Evolutionary conservation across 2,113 vertebrate genomes (phyloP).

Genomic region (Ramphastos sulfuratus): DNA sequence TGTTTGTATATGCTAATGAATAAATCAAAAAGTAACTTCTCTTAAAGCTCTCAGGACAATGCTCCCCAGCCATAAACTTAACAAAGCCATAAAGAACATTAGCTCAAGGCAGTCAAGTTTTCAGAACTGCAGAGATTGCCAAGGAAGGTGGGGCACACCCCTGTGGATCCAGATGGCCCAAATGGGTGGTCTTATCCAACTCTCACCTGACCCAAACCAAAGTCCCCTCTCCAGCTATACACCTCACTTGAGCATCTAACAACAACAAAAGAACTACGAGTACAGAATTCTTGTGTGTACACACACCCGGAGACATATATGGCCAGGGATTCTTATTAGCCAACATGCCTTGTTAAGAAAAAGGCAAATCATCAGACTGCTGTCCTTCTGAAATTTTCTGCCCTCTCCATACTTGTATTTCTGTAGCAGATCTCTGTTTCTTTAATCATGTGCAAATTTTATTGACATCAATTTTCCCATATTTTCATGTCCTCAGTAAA

Average conservation of each 20-base stretch:
- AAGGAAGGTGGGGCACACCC: background rate
- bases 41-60: background rate
- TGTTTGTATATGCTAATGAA: background rate
- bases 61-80: background rate
- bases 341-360: background rate
- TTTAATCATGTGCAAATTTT: background rate
- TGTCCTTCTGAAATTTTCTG: background rate
- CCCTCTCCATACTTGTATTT: background rate
- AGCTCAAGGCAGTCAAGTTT: background rate
- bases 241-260: background rate
- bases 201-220: background rate
- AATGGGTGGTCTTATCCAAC: background rate
- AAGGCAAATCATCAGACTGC: background rate
- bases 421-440: background rate
- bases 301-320: accelerated
- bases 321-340: background rate
- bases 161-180: background rate
- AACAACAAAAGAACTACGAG: background rate
- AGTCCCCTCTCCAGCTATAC: background rate
- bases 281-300: background rate
- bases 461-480: background rate
- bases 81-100: background rate
- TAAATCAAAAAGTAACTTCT: background rate
- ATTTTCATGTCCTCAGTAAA: background rate
- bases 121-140: background rate